These are phyloP conservation scores for Seriola quinqueradiata DNA, from an alignment of 2,113 vertebrate species.

Conservation along the genomic window DNA sequence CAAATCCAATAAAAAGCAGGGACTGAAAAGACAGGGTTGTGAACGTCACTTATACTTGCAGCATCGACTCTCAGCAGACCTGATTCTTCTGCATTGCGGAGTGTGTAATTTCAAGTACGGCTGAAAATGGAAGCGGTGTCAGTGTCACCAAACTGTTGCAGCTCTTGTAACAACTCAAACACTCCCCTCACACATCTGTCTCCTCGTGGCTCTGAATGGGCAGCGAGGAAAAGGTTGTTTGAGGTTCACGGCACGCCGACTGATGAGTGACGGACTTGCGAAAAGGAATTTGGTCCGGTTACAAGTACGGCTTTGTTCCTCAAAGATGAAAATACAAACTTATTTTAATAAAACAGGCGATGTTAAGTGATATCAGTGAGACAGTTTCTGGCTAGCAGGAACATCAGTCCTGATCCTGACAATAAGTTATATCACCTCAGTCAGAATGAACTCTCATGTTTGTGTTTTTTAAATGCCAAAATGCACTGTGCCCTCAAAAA, in stretches of 20 bases:
- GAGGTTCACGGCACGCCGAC: constrained; percentile 1
- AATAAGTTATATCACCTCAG: background rate
- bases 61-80: background rate
- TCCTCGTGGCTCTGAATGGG: background rate
- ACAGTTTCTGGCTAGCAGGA: background rate
- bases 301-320: constrained; percentile 4
- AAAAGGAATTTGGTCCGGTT: constrained; percentile 16
- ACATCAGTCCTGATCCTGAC: background rate
- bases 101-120: background rate
- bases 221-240: background rate
- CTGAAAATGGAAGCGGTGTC: background rate
- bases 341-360: background rate
- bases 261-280: background rate
- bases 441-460: background rate
- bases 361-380: background rate
- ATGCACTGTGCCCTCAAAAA: constrained; percentile 5
- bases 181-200: constrained; percentile 5
- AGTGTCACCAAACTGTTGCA: background rate
- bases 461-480: constrained; percentile 23
- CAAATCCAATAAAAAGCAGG: background rate
- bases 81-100: background rate
- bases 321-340: background rate
- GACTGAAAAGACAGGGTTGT: background rate
- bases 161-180: constrained; percentile 22
- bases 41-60: constrained; percentile 1